Evolutionary conservation across 2,113 vertebrate genomes (phyloP), one percentile per base, ranked within the genome.

Genomic region (Embiotoca jacksoni): DNA sequence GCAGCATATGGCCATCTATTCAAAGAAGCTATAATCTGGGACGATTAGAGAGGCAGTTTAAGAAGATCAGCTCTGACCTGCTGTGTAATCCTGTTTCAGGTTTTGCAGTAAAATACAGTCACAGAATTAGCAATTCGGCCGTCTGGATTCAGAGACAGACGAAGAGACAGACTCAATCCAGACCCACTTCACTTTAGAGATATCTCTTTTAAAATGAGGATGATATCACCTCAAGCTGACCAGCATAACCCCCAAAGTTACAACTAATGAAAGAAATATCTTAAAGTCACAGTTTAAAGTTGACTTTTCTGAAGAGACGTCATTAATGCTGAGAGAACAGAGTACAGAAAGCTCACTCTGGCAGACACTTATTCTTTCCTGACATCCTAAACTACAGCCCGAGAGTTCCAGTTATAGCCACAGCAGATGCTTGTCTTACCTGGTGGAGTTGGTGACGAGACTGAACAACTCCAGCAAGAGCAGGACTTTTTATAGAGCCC

Each of bases 381-480:
- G 4, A 39, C 33, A 31, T 15, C 33, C 46, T 7, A 3, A 16
- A 37, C n/a, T 62, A 32, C 32, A 69, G 15, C 52, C 44, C 31
- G n/a, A 74, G 58, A 74, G 62, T 85, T 60, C 10, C 54, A 8
- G 13, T 33, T 47, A 10, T 9, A 61, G 36, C 37, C 7, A 1
- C 31, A 31, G 65, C 15, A 15, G 61, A 6, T 37, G 39, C 33
- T 67, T 55, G 23, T 50, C 94, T 94, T 95, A 95, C 95, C 94
- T 95, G 89, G 84, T 85, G 81, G 78, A 91, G 90, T 88, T 88
- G 85, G 41, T 88, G 87, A 82, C 2, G 88, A 91, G 91, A 94
- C 92, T 95, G 93, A 90, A 13, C 16, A 66, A 85, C 55, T 58
- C 54, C 33, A 73, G 63, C 4, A 5, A 58, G 56, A 75, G 66